Conservation (phyloP, 2,113 vertebrate species). For the Microtus pennsylvanicus region DNA sequence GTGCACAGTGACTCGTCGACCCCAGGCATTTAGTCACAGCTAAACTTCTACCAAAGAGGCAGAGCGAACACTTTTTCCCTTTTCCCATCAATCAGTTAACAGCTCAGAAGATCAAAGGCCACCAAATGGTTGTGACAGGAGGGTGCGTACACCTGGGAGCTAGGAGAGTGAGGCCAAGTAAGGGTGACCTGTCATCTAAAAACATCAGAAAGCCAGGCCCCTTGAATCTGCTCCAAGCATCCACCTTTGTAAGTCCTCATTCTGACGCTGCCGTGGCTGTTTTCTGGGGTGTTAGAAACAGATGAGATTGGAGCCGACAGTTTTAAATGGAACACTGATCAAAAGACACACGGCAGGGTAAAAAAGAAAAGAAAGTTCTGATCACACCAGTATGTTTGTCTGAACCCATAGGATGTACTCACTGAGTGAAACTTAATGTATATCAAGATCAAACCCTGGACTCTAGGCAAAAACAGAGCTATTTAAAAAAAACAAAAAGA, state of each 20-base stretch:
- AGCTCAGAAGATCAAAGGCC: neutral
- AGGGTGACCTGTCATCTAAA: neutral
- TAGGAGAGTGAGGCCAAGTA: rapidly evolving
- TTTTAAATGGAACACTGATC: neutral
- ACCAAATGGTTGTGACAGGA: neutral
- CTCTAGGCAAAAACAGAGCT: neutral
- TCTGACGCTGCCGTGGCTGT: neutral
- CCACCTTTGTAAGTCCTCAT: neutral
- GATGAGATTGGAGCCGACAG: neutral
- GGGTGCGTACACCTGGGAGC: neutral
- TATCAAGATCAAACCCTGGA: neutral
- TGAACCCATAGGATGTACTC: neutral
- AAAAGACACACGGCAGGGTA: neutral
- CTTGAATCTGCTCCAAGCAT: neutral
- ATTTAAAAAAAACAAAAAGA: neutral
- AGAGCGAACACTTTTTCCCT: neutral
- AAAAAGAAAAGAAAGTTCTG: too few species aligned
- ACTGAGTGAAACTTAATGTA: neutral
- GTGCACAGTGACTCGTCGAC: neutral
- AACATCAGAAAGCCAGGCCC: neutral
- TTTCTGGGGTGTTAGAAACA: neutral
- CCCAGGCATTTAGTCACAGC: neutral
- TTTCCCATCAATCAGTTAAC: neutral
- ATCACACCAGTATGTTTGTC: neutral
- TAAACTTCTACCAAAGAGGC: neutral